Evolutionary conservation across 2,888 invertebrate species (phyloP), one percentile per base, ranked within the genome.

Genomic region (Marasmarcha lunaedactyla): DNA sequence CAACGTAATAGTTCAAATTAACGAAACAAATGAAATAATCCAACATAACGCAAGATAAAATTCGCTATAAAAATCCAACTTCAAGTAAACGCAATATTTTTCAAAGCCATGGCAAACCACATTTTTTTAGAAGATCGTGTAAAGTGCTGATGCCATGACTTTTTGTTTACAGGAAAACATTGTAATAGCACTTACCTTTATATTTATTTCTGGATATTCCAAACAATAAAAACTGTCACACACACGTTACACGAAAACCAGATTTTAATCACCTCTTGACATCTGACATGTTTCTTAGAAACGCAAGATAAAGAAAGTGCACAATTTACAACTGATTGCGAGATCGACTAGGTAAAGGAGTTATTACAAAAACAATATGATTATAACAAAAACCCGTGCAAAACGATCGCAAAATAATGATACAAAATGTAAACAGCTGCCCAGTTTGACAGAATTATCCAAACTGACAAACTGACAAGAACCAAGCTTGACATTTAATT

Each of bases 391-490:
- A 79, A 65, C 71, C 69, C 59, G 11, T 62, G 71, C 69, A 73
- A 81, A 78, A 77, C 70, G 63, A 76, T 78, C 77, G 77, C 73
- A 78, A 81, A 78, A 76, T 72, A 79, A 68, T 67, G 57, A 71
- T 77, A 78, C 73, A 79, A 83, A 83, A 81, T 76, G 70, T 79
- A 83, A 83, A 81, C 81, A 83, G 71, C 78, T 71, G 72, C 77
- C 77, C 69, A 63, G 77, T 76, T 76, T 83, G 81, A 83, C 81
- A 83, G 74, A 61, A 71, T 64, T 70, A 65, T 69, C 60, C 61
- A 67, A 73, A 79, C 78, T 81, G 73, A 76, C 73, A 14, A 14
- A 4, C 6, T 34, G 34, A 34, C 34, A 30, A 30, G 3, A 4
- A 71, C 20, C 3, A 20, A 20, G 20, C 20, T 20, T 20, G 20